Evolutionary conservation across 2,888 invertebrate species (phyloP).

Genomic region (Synergus itoensis): DNA sequence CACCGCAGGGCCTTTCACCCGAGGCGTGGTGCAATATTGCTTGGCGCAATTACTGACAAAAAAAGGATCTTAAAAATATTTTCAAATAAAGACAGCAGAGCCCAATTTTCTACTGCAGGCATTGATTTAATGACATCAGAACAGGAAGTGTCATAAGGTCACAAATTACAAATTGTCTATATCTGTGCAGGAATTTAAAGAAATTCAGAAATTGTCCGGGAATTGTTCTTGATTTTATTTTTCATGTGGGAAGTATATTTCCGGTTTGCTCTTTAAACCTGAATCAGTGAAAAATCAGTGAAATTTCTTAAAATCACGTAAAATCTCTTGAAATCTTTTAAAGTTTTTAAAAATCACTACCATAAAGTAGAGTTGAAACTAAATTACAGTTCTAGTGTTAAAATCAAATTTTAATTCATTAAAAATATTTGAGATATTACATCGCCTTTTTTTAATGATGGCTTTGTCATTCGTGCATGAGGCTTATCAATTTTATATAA

Average conservation of each 20-base stretch:
- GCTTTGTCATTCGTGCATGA: background rate
- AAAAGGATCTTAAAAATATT: background rate
- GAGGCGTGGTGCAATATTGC: slow-evolving; percentile 71
- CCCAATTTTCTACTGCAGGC: background rate
- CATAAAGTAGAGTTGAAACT: too few species aligned
- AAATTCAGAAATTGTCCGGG: too few species aligned
- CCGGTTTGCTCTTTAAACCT: too few species aligned
- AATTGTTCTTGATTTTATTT: background rate
- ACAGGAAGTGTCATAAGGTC: slow-evolving; percentile 15
- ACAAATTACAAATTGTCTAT: background rate
- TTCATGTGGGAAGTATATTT: too few species aligned
- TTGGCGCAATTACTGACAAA: slow-evolving; percentile 64
- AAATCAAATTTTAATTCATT: background rate
- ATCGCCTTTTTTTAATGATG: background rate
- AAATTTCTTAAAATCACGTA: too few species aligned
- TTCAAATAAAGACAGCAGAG: slow-evolving; percentile 19
- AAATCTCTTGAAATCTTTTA: too few species aligned
- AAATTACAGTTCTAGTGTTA: too few species aligned
- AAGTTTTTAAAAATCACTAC: too few species aligned
- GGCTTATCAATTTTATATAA: background rate
- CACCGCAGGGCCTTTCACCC: slow-evolving; percentile 67
- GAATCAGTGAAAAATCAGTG: too few species aligned
- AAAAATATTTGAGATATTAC: background rate
- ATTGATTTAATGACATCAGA: slow-evolving; percentile 8
- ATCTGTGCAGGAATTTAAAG: too few species aligned